Percentiles rank a stretch among this genome's conserved stretches.
These are phyloP conservation scores for Diarsia dahlii DNA, from an alignment of 2,888 invertebrate genomes.

Conservation along the genomic window DNA sequence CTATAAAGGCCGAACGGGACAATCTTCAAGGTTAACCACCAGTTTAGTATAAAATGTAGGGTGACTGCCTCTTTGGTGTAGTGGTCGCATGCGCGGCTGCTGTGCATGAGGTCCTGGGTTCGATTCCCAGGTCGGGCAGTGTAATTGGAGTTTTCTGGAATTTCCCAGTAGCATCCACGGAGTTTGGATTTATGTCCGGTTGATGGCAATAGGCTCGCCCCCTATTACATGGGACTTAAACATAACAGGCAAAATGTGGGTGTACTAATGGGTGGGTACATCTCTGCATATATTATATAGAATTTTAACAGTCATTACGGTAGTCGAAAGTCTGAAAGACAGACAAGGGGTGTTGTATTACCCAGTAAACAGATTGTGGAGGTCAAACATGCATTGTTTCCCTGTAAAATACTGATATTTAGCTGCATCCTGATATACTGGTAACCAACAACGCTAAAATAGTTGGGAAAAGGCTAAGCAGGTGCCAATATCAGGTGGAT, in stretches of 20 bases:
- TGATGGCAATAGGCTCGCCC: too few relatives aligned
- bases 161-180: too few relatives aligned
- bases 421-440: background rate
- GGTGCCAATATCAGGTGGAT: background rate
- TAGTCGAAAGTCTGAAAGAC: background rate
- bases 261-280: too few relatives aligned
- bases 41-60: background rate
- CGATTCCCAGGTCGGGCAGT: too few relatives aligned
- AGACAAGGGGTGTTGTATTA: background rate
- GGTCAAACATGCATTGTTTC: background rate
- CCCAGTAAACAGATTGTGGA: background rate
- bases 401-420: too few relatives aligned
- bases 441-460: background rate
- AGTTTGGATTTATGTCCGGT: too few relatives aligned
- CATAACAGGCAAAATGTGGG: too few relatives aligned
- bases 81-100: too few relatives aligned
- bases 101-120: too few relatives aligned
- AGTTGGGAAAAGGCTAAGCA: background rate
- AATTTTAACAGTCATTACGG: background rate
- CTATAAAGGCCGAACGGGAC: background rate
- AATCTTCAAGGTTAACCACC: background rate
- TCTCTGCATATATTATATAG: background rate
- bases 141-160: too few relatives aligned
- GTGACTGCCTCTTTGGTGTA: too few relatives aligned
- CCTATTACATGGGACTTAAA: too few relatives aligned